Evolutionary conservation across 2,113 vertebrate species (phyloP), one percentile per base, ranked within the genome.

Genomic region (Phyllostomus discolor): DNA sequence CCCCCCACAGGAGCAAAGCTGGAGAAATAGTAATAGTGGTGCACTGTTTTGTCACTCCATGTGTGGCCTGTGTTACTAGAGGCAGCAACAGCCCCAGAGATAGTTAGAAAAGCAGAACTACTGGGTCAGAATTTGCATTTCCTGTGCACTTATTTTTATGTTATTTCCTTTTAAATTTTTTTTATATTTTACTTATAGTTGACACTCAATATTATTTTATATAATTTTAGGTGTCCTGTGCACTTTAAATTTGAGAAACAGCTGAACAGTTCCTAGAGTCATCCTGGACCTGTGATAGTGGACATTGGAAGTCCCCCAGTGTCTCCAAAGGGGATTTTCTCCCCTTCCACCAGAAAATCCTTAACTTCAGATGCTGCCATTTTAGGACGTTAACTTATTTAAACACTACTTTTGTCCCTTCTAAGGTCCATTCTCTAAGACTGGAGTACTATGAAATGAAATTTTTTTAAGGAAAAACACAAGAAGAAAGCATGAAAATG

Each of bases 1-100:
- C 10, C 1, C 0, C 7, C 1, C 3, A 19, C 2, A 6, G 16
- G 20, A 8, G 2, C n/a, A 24, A 20, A 83, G 57, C 17, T 9
- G 24, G 54, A 26, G 50, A 43, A 69, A 41, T 6, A 38, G 26
- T 1, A 26, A 2, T 17, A 31, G 54, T 11, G 81, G 26, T 8
- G 1, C 3, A 3, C 8, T 6, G 20, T 66, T 69, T 69, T 41
- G 67, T n/a, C 33, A 31, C 70, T 57, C 52, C 17, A 12, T n/a
- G 11, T 0, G 0, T n/a, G 7, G 22, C 22, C 76, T 20, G 15
- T 14, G 43, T 9, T 22, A 50, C 28, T n/a, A n/a, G 52, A 54
- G 52, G 86, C 35, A 75, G 46, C 19, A 22, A 28, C 67, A 73
- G 14, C 20, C 46, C 46, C 38, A 8, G 52, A 43, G 41, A 41